Evolutionary conservation across 1,140 invertebrate genomes (phyloP).

Genomic region (Odontomachus brunneus): DNA sequence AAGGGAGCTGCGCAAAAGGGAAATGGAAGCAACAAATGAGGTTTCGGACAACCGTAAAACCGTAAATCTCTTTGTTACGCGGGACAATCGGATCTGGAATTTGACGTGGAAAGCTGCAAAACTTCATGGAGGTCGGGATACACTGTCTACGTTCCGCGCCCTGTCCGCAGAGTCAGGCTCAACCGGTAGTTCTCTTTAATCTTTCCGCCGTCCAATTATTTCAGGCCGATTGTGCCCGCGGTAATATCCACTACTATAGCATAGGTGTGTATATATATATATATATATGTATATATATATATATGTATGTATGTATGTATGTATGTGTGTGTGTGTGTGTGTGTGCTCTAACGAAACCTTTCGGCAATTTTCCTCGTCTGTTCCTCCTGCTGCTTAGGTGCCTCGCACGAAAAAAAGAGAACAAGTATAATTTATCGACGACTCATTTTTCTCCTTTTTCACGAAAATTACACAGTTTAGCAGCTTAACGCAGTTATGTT

Average conservation of each 20-base stretch:
- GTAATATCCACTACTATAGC: slow-evolving; percentile 63
- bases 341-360: slow-evolving; percentile 75
- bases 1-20: no score
- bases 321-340: neutral
- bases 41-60: no score
- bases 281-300: slow-evolving; percentile 53
- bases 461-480: no score
- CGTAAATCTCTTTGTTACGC: no score
- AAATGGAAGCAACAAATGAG: no score
- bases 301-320: slow-evolving; percentile 13
- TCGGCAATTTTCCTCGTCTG: slow-evolving; percentile 66
- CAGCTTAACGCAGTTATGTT: no score
- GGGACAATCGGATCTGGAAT: neutral
- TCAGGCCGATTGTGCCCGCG: slow-evolving; percentile 70
- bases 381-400: neutral
- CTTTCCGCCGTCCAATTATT: slow-evolving; percentile 80
- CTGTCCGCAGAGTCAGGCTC: slow-evolving; percentile 66
- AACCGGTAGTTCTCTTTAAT: slow-evolving; percentile 77
- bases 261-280: no score
- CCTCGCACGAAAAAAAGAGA: no score
- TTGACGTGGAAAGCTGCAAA: neutral
- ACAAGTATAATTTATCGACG: no score
- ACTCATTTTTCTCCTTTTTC: no score
- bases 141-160: slow-evolving; percentile 70
- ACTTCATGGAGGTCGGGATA: neutral